A percentile compares a stretch with the other conserved stretches of the same genome.
These are phyloP conservation scores for Salarias fasciatus DNA, from an alignment of 2,797 vertebrate species.

Conservation along the genomic window DNA sequence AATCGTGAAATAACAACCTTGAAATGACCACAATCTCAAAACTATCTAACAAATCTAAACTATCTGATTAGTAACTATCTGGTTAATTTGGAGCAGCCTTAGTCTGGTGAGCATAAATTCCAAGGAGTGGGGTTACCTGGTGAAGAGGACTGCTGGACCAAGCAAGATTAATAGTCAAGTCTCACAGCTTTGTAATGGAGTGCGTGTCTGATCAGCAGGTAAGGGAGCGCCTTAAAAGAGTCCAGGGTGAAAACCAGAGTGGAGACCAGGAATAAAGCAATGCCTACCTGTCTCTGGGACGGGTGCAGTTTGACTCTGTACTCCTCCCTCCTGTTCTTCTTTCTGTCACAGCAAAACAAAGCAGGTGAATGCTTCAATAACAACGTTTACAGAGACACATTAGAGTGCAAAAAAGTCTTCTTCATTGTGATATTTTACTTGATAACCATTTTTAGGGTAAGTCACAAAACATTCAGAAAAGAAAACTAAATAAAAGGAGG, in stretches of 20 bases:
- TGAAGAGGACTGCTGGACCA: slow-evolving; percentile 3
- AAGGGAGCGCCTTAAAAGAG: slow-evolving; percentile 52
- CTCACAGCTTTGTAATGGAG: slow-evolving; percentile 46
- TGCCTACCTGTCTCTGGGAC: slow-evolving; percentile 77
- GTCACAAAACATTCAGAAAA: no score
- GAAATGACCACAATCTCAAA: no score
- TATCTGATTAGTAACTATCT: no score
- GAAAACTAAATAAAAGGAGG: no score
- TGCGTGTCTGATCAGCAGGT: slow-evolving; percentile 55
- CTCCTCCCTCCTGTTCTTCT: slow-evolving; percentile 72
- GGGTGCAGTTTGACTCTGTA: slow-evolving; percentile 78
- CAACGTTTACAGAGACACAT: no score
- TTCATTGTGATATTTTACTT: no score
- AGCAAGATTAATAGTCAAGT: slow-evolving; percentile 27
- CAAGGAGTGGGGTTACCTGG: not conserved
- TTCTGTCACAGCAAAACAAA: slow-evolving; percentile 71
- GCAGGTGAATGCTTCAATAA: no score
- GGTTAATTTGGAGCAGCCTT: no score
- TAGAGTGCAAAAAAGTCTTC: no score
- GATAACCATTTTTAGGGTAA: no score
- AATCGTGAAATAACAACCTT: no score
- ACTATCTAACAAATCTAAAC: no score
- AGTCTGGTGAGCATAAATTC: not conserved
- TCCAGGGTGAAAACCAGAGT: slow-evolving; percentile 52
- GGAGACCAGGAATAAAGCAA: slow-evolving; percentile 50